phyloP scores from a whole-genome alignment of 92 coral and sea anemone genomes.

The Diadumene lineata region DNA sequence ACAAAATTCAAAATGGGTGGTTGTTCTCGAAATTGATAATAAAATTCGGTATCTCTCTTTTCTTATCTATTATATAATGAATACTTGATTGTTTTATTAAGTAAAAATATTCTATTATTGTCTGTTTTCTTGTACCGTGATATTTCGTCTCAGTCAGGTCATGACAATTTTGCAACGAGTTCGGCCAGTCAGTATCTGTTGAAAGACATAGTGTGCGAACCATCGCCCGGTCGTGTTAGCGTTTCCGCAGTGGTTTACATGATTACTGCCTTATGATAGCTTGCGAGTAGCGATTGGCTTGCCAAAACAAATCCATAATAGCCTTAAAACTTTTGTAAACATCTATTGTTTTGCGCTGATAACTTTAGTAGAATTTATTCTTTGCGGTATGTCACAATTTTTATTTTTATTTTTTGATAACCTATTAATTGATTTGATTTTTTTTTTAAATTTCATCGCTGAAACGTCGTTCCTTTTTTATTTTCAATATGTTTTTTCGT shows the following conservation, averaged over 20 bases:
- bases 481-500: too few relatives aligned
- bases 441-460: too few relatives aligned
- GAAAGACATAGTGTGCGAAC: slow-evolving; percentile 22
- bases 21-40: background rate
- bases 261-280: slow-evolving; percentile 7
- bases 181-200: background rate
- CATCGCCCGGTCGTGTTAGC: slow-evolving; percentile 12
- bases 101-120: background rate
- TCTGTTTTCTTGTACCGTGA: background rate
- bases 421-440: too few relatives aligned
- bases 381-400: too few relatives aligned
- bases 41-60: background rate
- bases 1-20: background rate
- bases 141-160: slow-evolving; percentile 2
- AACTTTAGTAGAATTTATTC: too few relatives aligned
- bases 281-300: background rate
- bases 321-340: background rate
- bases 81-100: background rate
- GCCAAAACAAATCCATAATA: background rate
- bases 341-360: background rate
- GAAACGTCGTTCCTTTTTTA: too few relatives aligned
- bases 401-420: too few relatives aligned
- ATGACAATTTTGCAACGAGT: slow-evolving; percentile 1
- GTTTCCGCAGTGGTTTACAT: slow-evolving; percentile 2
- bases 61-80: background rate